A percentile compares a stretch with the other conserved stretches of the same genome.
Conservation (phyloP, 2,797 vertebrate genomes). For the Rhinophrynus dorsalis region DNA sequence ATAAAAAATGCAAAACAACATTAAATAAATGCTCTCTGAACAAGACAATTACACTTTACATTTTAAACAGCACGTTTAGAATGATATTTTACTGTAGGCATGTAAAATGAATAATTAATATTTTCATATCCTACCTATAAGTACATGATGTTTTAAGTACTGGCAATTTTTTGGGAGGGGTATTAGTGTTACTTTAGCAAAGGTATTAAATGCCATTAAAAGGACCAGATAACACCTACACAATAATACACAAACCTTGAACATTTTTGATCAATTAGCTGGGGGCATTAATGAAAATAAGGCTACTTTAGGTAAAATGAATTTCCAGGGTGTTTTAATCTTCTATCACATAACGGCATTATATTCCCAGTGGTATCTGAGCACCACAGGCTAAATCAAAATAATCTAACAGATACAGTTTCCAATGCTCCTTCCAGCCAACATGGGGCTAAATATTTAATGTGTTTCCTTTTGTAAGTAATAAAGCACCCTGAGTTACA, state of each 20-base stretch:
- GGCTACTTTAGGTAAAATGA: constrained; percentile 2
- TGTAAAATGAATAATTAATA: too few species aligned
- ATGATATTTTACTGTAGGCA: neutral
- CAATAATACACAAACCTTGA: neutral
- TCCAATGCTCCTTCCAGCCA: neutral
- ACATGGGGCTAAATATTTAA: constrained; percentile 25
- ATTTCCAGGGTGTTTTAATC: constrained; percentile 27
- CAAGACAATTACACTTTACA: too few species aligned
- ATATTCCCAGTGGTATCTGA: constrained; percentile 1
- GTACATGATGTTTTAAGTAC: too few species aligned
- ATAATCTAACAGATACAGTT: constrained; percentile 19
- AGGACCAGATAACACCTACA: too few species aligned
- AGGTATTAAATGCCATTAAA: too few species aligned
- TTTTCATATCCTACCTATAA: too few species aligned
- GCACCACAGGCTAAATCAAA: constrained; percentile 15
- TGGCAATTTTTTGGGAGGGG: too few species aligned
- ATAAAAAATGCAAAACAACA: too few species aligned
- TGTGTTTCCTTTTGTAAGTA: constrained; percentile 18
- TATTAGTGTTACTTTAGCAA: too few species aligned
- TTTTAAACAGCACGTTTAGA: neutral
- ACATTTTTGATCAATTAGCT: constrained; percentile 26
- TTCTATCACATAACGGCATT: constrained; percentile 5
- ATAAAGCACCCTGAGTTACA: constrained; percentile 2
- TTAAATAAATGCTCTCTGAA: too few species aligned
- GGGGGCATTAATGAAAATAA: constrained; percentile 27